Conservation (phyloP, 2,888 invertebrate species). For the Lochmaea crataegi region DNA sequence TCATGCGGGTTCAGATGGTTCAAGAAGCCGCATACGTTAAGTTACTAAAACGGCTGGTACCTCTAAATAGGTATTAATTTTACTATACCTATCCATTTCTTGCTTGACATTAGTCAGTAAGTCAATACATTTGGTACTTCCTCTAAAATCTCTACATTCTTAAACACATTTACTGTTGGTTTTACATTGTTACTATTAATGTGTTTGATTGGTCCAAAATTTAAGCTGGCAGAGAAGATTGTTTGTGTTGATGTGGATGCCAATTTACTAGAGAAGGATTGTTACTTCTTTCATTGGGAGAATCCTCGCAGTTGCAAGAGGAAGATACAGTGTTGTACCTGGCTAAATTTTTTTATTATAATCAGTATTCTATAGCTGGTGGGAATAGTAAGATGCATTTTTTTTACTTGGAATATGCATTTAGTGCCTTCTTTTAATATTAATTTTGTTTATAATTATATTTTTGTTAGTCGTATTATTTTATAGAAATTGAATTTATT, state of each 20-base stretch:
- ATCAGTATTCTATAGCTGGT: background rate
- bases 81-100: background rate
- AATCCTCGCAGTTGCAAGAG: background rate
- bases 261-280: background rate
- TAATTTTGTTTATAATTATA: background rate
- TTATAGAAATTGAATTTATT: background rate
- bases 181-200: background rate
- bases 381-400: slow-evolving; percentile 1
- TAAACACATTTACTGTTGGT: background rate
- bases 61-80: no score
- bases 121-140: no score
- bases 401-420: background rate
- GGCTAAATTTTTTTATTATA: background rate
- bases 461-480: background rate
- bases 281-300: background rate
- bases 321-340: background rate
- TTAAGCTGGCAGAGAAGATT: slow-evolving; percentile 2
- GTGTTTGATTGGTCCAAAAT: background rate
- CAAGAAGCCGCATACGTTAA: no score
- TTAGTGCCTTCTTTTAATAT: background rate
- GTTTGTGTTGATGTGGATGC: background rate
- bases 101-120: background rate
- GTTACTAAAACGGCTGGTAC: no score
- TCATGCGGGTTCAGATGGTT: no score
- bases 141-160: background rate